Evolutionary conservation across 2,888 invertebrate species (phyloP).

Genomic region (Apamea sordens): DNA sequence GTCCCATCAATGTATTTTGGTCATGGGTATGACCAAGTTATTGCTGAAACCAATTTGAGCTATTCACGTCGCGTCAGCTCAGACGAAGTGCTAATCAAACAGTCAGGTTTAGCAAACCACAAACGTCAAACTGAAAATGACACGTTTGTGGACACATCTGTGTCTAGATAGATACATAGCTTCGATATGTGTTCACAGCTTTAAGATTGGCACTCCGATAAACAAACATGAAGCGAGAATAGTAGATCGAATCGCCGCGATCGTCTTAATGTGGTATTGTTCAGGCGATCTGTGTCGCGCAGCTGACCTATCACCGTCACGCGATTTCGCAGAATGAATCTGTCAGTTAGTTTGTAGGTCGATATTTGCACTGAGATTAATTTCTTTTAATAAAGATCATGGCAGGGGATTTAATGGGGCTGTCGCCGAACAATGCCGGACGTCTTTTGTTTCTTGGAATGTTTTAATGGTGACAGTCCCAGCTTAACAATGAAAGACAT

Average conservation of each 20-base stretch:
- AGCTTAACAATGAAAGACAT: conserved; percentile 31
- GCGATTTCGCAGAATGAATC: conserved; percentile 58
- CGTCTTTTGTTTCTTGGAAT: conserved; percentile 36
- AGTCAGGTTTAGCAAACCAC: conserved; percentile 30
- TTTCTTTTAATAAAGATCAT: conserved; percentile 45
- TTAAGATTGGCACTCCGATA: conserved; percentile 44
- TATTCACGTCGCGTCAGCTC: conserved; percentile 23
- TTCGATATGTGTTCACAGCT: conserved; percentile 32
- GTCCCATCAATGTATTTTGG: neutral
- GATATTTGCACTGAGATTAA: conserved; percentile 56
- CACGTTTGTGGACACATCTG: conserved; percentile 14
- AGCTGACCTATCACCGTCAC: conserved; percentile 37
- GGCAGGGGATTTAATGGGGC: conserved; percentile 20
- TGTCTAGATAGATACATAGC: conserved; percentile 5
- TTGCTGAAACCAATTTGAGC: conserved; percentile 34
- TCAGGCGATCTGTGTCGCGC: conserved; percentile 53
- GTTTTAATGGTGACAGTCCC: conserved; percentile 29
- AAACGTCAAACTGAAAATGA: conserved; percentile 17
- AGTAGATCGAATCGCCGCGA: conserved; percentile 32
- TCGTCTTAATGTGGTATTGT: conserved; percentile 60
- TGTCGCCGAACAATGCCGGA: conserved; percentile 38
- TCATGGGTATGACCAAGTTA: conserved; percentile 9
- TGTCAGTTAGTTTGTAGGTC: conserved; percentile 52
- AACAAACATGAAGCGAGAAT: conserved; percentile 15
- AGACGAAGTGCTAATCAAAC: conserved; percentile 54